phyloP scores from a whole-genome alignment of 2,888 invertebrate genomes.

The Drosophila cognata region DNA sequence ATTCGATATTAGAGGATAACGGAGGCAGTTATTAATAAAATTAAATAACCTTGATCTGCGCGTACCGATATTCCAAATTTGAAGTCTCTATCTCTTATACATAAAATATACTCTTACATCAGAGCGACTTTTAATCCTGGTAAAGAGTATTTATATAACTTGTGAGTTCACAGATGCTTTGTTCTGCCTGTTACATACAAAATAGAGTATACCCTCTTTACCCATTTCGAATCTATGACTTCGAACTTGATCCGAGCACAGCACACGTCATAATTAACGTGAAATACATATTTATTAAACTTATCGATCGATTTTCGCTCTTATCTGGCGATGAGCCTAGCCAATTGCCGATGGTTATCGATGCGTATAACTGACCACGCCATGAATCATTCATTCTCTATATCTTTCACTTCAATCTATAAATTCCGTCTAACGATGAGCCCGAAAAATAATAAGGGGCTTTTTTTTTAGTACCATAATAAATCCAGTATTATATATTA shows the following conservation, averaged over 20 bases:
- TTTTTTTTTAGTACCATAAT: not conserved
- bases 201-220: not conserved
- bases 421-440: slow-evolving; percentile 15
- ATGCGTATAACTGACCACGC: slow-evolving; percentile 56
- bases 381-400: slow-evolving; percentile 55
- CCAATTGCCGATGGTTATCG: slow-evolving; percentile 5
- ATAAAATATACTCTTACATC: not conserved
- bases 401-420: slow-evolving; percentile 26
- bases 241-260: slow-evolving; percentile 13
- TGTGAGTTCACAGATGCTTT: not conserved
- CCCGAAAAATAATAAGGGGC: not conserved
- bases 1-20: not conserved
- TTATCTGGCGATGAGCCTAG: slow-evolving; percentile 50
- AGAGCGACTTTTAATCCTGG: not conserved
- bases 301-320: slow-evolving; percentile 23
- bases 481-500: not conserved
- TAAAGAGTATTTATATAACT: not conserved
- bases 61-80: not conserved
- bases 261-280: slow-evolving; percentile 16
- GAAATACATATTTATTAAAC: not conserved
- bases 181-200: not conserved
- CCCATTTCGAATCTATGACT: not conserved
- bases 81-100: not conserved
- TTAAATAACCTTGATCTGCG: not conserved
- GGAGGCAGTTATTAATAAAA: not conserved